Base-by-base conservation (phyloP, 2,888 invertebrate species). In the Ptilodon capucinus region DNA sequence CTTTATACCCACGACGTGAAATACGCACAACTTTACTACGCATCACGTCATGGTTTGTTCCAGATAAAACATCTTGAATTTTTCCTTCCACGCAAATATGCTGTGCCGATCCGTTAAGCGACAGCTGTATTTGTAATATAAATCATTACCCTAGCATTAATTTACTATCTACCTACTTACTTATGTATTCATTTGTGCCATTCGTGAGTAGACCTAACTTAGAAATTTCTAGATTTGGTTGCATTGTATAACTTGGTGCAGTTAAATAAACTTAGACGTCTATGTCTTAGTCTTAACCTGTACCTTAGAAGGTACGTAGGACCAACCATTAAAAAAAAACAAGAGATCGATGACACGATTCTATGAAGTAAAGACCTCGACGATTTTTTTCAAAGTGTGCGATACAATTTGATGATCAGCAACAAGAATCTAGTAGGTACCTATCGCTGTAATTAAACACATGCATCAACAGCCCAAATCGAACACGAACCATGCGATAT, bases 391-490 rank as follows among this genome's bases (percentile, higher is more conserved):
- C 17, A 35, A 11, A n/a, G 17, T 11, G 14, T 28, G 13, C 14
- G 14, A 14, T 32, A 38, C 11, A 3, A 19, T 17, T 30, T n/a
- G 18, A 50, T 56, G 48, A 55, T 59, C 50, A 46, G 35, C 53
- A 52, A 52, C 42, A 50, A 47, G 46, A 38, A 40, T 42, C 54
- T 59, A 39, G 46, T 42, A n/a, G n/a, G n/a, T n/a, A n/a, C n/a
- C n/a, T n/a, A 52, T 46, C 28, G 35, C 18, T 44, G 48, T 18
- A 35, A 51, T 44, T 49, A 45, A 57, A 56, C 41, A 51, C 55
- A 48, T 44, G 57, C 50, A 54, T 57, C 55, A 50, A 49, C 42
- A 65, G 62, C 59, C 66, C 60, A 74, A 67, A 63, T 57, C 18
- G 19, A 51, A 54, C 49, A 48, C 51, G 49, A 60, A 61, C 46